A percentile compares a stretch with the other conserved stretches of the same genome.
Conservation (phyloP, 1,140 invertebrate species). For the Agraylea sexmaculata region DNA sequence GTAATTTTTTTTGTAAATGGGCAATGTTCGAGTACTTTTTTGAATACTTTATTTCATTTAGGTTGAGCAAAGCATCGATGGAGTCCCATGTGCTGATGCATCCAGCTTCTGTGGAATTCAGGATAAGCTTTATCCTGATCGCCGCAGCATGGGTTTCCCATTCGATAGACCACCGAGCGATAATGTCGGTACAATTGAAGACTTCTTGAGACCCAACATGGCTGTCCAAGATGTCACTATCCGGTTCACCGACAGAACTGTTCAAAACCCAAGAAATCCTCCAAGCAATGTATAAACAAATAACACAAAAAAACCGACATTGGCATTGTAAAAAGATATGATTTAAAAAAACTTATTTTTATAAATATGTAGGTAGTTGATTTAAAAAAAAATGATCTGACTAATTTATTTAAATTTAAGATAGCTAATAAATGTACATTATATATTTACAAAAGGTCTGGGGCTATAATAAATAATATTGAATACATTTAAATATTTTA, state of each 20-base stretch:
- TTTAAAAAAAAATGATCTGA: no score
- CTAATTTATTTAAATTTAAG: no score
- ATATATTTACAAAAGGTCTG: no score
- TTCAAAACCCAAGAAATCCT: conserved; percentile 32
- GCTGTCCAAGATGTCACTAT: conserved; percentile 41
- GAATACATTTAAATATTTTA: no score
- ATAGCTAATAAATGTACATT: no score
- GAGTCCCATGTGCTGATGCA: conserved; percentile 43
- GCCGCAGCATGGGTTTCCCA: conserved; percentile 53
- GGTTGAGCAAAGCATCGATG: conserved; percentile 43
- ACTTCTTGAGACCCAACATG: conserved; percentile 52
- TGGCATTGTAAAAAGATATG: no score
- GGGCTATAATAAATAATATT: no score
- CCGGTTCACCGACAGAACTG: conserved; percentile 34
- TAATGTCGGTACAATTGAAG: conserved; percentile 38
- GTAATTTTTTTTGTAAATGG: conserved; percentile 33
- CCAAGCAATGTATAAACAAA: no score
- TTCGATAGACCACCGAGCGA: conserved; percentile 47
- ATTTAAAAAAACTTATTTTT: no score
- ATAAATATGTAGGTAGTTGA: no score
- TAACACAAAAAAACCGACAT: no score
- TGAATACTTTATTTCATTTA: conserved; percentile 23
- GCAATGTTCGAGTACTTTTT: conserved; percentile 2
- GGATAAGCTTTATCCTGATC: conserved; percentile 51
- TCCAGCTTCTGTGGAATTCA: conserved; percentile 54